Percentiles rank a stretch among this genome's conserved stretches.
phyloP scores from a whole-genome alignment of 1,140 invertebrate species.

The Micrasema minimum region DNA sequence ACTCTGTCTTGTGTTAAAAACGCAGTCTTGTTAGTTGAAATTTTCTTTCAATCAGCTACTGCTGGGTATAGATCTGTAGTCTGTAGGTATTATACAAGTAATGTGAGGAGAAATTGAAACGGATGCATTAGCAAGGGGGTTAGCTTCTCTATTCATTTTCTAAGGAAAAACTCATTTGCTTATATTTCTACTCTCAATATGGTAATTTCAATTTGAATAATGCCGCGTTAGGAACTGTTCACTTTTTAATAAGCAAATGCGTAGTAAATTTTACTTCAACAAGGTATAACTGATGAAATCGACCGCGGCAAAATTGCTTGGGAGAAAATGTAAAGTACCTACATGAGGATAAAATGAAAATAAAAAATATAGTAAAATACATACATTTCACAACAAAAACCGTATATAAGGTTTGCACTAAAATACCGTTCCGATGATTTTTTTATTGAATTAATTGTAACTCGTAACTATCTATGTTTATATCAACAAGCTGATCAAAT shows the following conservation, averaged over 20 bases:
- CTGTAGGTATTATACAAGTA: too few relatives aligned
- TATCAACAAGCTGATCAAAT: background rate
- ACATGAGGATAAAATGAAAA: background rate
- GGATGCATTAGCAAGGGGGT: constrained; percentile 50
- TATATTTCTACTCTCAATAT: constrained; percentile 3
- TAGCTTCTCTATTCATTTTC: constrained; percentile 36
- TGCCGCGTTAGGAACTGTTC: too few relatives aligned
- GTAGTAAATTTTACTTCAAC: too few relatives aligned
- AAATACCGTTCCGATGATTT: background rate
- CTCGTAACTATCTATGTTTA: background rate
- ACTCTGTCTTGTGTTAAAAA: too few relatives aligned
- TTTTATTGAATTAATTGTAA: background rate
- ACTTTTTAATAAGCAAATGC: too few relatives aligned
- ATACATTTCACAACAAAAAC: background rate
- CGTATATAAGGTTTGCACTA: background rate
- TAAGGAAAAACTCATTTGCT: constrained; percentile 9
- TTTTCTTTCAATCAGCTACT: too few relatives aligned
- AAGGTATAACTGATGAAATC: background rate
- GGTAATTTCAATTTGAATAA: too few relatives aligned
- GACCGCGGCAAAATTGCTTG: background rate
- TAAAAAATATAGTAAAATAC: too few relatives aligned
- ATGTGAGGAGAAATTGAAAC: constrained; percentile 46
- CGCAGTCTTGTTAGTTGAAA: too few relatives aligned
- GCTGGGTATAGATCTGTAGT: too few relatives aligned
- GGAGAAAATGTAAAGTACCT: background rate